phyloP scores from a whole-genome alignment of 2,113 vertebrate genomes.

The Xenopus laevis region DNA sequence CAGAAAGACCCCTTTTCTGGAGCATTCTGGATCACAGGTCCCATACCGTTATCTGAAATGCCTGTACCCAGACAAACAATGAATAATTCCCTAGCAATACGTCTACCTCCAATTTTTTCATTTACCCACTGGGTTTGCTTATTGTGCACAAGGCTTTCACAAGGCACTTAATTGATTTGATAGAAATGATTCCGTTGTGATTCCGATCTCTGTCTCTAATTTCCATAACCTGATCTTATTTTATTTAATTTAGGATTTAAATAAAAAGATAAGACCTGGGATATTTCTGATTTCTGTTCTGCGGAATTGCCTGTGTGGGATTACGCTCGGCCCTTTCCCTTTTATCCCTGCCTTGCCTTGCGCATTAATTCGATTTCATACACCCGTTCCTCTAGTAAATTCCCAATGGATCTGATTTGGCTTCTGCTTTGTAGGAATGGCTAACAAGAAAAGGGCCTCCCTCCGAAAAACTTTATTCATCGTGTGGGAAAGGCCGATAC shows the following conservation, averaged over 20 bases:
- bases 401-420: constrained; percentile 1
- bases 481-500: too few relatives aligned
- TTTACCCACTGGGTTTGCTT: constrained; percentile 10
- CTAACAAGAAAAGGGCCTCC: not conserved
- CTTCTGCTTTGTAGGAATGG: not conserved
- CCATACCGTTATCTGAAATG: too few relatives aligned
- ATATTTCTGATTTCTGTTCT: constrained; percentile 19
- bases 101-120: too few relatives aligned
- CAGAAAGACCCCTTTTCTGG: too few relatives aligned
- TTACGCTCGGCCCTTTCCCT: not conserved
- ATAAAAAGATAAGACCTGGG: not conserved
- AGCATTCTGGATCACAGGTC: too few relatives aligned
- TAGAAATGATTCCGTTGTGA: constrained; percentile 28
- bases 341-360: constrained; percentile 8
- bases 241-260: not conserved
- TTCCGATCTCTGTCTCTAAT: not conserved
- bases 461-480: not conserved
- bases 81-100: too few relatives aligned
- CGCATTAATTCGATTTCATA: not conserved
- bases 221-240: constrained; percentile 3
- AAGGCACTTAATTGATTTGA: constrained; percentile 18
- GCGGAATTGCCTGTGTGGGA: constrained; percentile 21
- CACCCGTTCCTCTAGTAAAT: constrained; percentile 2
- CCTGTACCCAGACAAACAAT: too few relatives aligned
- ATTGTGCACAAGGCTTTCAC: not conserved